Conservation (phyloP, 2,113 vertebrate genomes). For the Rallus limicola region DNA sequence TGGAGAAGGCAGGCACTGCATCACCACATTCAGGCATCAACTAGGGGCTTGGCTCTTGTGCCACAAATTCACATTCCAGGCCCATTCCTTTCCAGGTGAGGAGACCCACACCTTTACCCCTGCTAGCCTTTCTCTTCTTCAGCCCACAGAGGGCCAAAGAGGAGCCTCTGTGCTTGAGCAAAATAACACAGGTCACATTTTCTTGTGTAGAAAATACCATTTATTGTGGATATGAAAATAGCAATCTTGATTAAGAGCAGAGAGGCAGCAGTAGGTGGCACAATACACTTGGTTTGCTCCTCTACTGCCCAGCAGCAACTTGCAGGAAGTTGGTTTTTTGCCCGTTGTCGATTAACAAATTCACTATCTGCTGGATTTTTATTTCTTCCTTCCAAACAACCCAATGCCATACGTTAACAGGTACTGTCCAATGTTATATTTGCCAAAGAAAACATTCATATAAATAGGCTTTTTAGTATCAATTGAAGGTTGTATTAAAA, state of each 20-base stretch:
- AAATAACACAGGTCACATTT: background rate
- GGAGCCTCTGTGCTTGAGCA: background rate
- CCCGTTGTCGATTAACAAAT: background rate
- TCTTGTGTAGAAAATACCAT: constrained; percentile 61
- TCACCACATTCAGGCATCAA: background rate
- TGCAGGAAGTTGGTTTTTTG: constrained; percentile 21
- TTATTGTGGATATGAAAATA: constrained; percentile 76
- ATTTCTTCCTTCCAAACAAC: constrained; percentile 32
- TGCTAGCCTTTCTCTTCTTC: background rate
- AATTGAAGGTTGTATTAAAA: constrained; percentile 46
- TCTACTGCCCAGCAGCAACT: constrained; percentile 51
- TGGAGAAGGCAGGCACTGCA: background rate
- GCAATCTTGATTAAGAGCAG: constrained; percentile 64
- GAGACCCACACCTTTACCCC: fast-evolving
- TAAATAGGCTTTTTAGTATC: constrained; percentile 73
- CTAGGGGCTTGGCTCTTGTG: background rate
- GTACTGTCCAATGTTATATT: constrained; percentile 67
- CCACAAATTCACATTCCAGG: background rate
- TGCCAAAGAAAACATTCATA: constrained; percentile 62
- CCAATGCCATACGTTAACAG: background rate
- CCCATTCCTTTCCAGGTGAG: background rate
- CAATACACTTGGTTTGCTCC: constrained; percentile 5
- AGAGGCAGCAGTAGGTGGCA: constrained; percentile 23
- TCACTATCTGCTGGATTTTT: background rate
- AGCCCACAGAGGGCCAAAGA: background rate